Evolutionary conservation across 2,113 vertebrate species (phyloP), one percentile per base, ranked within the genome.

Genomic region (Gopherus evgoodei): DNA sequence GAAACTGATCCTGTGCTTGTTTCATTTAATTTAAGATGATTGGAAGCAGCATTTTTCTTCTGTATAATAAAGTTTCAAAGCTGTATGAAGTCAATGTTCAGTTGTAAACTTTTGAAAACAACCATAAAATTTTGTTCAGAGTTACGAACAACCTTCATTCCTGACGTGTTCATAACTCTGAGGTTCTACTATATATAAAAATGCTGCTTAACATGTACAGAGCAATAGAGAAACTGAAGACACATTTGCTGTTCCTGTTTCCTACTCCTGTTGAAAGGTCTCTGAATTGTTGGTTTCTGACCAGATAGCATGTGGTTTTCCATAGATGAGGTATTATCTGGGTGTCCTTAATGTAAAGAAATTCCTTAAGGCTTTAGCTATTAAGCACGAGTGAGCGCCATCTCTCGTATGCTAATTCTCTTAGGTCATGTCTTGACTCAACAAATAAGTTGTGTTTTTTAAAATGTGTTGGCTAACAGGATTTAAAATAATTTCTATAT

Each of bases 391-490:
- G 35, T 69, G 62, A 69, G 8, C 6, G 19, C 35, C 35, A 69
- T 49, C 16, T 69, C 57, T 59, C 57, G 0, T 29, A 27, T n/a
- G 10, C 35, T 38, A 69, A 69, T 38, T 38, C 35, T 69, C 65
- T 69, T 69, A 22, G 35, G 35, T n/a, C 17, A 69, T 69, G 17
- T 69, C 35, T 69, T 8, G 2, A n/a, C 31, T 69, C 17, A 79
- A 79, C 76, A 89, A 88, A 83, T 11, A n/a, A 91, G 35, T 86
- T 92, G n/a, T 49, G 8, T 86, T 88, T 93, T 79, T 93, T 79
- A 13, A 42, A 57, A 57, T 14, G 44, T 83, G 13, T 62, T 84
- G 42, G 82, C 42, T 62, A 59, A 6, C 35, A 29, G 22, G 50
- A 84, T 89, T 94, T 86, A 86, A 65, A 27, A 9, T 13, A 6